Conservation (phyloP, 2,888 invertebrate species). For the Lutraria lutraria region DNA sequence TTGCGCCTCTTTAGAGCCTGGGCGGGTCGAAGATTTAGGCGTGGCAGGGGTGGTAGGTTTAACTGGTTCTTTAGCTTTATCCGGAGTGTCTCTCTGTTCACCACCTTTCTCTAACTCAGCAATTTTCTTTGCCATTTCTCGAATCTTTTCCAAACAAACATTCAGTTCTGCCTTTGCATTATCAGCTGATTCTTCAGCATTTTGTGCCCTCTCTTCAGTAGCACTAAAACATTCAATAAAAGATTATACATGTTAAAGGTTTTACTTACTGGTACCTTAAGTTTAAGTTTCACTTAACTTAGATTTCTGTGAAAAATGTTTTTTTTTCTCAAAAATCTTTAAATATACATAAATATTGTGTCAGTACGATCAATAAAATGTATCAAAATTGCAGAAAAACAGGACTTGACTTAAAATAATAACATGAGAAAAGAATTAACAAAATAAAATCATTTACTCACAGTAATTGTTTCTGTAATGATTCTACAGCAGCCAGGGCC, state of each 20-base stretch:
- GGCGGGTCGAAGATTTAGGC: constrained; percentile 62
- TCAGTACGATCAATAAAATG: too few relatives aligned
- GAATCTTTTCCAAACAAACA: constrained; percentile 75
- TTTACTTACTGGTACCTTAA: too few relatives aligned
- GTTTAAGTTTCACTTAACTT: too few relatives aligned
- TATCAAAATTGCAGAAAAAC: too few relatives aligned
- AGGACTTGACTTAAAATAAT: too few relatives aligned
- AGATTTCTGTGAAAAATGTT: too few relatives aligned
- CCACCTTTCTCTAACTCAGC: constrained; percentile 59
- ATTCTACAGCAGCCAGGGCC: constrained; percentile 82
- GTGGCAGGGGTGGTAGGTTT: constrained; percentile 62
- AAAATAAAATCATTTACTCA: constrained; percentile 70
- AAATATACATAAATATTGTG: too few relatives aligned
- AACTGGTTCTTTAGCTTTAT: constrained; percentile 53
- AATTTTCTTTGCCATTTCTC: constrained; percentile 78
- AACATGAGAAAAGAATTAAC: too few relatives aligned
- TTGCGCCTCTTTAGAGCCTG: constrained; percentile 62
- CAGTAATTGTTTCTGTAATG: constrained; percentile 84
- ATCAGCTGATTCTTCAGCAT: constrained; percentile 81
- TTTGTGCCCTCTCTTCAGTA: constrained; percentile 83
- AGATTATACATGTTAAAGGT: too few relatives aligned
- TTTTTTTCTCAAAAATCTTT: too few relatives aligned
- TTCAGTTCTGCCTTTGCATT: constrained; percentile 78
- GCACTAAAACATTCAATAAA: constrained; percentile 66
- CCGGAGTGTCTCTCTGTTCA: constrained; percentile 37